Evolutionary conservation across 2,888 invertebrate species (phyloP), one percentile per base, ranked within the genome.

Genomic region (Cephus spinipes): DNA sequence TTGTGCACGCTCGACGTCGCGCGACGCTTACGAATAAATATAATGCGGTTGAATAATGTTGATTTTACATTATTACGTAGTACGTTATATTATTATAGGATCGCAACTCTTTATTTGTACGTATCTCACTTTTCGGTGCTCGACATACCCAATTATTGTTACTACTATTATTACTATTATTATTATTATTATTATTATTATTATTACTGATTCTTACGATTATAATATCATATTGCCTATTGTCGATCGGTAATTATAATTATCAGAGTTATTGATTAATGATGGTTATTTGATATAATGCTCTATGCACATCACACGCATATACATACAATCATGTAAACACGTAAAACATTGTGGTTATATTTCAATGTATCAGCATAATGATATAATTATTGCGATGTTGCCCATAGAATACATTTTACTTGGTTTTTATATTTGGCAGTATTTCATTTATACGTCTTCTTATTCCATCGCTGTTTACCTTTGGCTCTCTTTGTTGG

Each of bases 381-480:
- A 90, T 89, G 88, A 87, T 89, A 90, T 89, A 84, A 90, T 88
- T 89, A 89, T 86, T 86, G 89, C 86, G 89, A 90, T 91, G 90
- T 91, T 91, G 90, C 90, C 89, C 89, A 90, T 91, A 90, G 89
- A 90, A 90, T 91, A 91, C 89, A 91, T 91, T 91, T 90, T 91
- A 91, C 90, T 91, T 91, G 90, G 89, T 91, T 91, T 91, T 91
- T 90, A 90, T 87, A 90, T 90, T 88, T 85, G 76, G 86, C 81
- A 84, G 87, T 87, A 84, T 85, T 85, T 89, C 82, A 87, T 87
- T 90, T 87, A 81, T 81, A 79, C 15, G 15, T 40, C 15, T 36
- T 36, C 36, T 80, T 82, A 76, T 79, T 79, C 69, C 69, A 69
- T 4, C 30, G 69, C 35, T 12, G 35, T 35, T 4, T 15, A 69